These are phyloP conservation scores for Dasysyrphus albostriatus DNA, from an alignment of 2,888 invertebrate genomes.

Conservation along the genomic window DNA sequence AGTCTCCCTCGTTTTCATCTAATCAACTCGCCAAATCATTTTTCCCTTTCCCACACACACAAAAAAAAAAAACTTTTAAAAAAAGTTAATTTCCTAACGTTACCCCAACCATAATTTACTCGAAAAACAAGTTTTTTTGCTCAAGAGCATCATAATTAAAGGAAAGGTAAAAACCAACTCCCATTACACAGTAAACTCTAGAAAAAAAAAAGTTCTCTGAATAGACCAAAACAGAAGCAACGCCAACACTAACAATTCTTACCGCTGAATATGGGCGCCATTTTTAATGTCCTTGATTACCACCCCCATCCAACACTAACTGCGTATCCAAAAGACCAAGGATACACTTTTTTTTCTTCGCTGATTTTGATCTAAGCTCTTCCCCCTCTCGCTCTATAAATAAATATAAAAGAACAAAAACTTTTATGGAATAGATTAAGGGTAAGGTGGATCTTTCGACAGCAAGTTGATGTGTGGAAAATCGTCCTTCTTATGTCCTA, in stretches of 20 bases:
- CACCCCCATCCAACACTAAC: constrained; percentile 24
- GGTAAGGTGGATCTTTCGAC: constrained; percentile 66
- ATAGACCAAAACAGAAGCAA: constrained; percentile 41
- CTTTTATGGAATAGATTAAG: constrained; percentile 14
- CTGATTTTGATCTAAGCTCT: constrained; percentile 31
- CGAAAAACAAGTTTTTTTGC: constrained; percentile 12
- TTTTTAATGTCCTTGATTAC: constrained; percentile 74
- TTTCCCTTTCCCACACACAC: background rate
- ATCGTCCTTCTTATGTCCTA: constrained; percentile 74
- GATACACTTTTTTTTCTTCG: constrained; percentile 1
- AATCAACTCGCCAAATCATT: constrained; percentile 18
- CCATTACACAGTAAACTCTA: constrained; percentile 37
- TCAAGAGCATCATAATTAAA: constrained; percentile 49
- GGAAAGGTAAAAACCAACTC: constrained; percentile 63
- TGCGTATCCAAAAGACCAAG: background rate
- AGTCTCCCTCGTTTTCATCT: constrained; percentile 5
- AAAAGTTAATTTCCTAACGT: constrained; percentile 11
- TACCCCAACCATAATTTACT: constrained; percentile 19
- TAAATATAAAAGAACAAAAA: constrained; percentile 23
- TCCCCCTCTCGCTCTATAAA: background rate
- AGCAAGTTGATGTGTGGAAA: constrained; percentile 75
- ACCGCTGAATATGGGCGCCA: constrained; percentile 72
- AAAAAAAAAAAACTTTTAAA: background rate
- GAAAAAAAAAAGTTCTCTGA: constrained; percentile 16
- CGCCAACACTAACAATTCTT: constrained; percentile 49